Base-by-base conservation (phyloP, 2,113 vertebrate species). In the Oncorhynchus clarkii region DNA sequence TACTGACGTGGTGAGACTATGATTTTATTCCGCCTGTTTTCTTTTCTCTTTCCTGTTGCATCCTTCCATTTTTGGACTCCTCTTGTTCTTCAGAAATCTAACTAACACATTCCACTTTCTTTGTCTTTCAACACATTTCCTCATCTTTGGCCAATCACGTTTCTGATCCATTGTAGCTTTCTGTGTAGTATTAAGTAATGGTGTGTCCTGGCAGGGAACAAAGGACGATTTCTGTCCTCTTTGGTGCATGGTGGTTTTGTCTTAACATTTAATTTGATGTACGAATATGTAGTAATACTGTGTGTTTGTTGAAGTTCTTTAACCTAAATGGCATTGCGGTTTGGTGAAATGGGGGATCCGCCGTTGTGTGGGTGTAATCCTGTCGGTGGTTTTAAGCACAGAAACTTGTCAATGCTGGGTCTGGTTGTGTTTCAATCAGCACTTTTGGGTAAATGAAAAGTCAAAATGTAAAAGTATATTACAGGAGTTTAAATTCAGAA, bases 1-100 rank as follows among this genome's bases (percentile, higher is more conserved):
- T 95, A 96, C 96, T 76, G 98, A 99, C 89, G 94, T 99, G 98
- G 98, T 99, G 96, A 99, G 98, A 96, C 82, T 78, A 90, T 84
- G 67, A 79, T 88, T 94, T 80, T 77, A 72, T 51, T 60, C 22
- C 6, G n/a, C 78, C 13, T 72, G 64, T 77, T 18, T 76, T 70
- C 64, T 48, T 18, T 72, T 59, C 8, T 69, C 73, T 24, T 60
- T 31, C 45, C 1, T 72, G 7, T 27, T 12, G 39, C 45, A 67
- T 67, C 67, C 29, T 2, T 13, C 14, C 14, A 31, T 39, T 34
- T 29, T 20, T 24, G 14, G 22, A 5, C 67, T 45, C 39, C 8
- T 45, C 39, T 45, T 54, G 14, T 69, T 69, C 12, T n/a, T 39
- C 27, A 39, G 5, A 51, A 51, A 16, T 51, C 34, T n/a, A 34